A percentile compares a stretch with the other conserved stretches of the same genome.
Evolutionary conservation across 1,140 invertebrate genomes (phyloP).

Genomic region (Melipona quadrifasciata): DNA sequence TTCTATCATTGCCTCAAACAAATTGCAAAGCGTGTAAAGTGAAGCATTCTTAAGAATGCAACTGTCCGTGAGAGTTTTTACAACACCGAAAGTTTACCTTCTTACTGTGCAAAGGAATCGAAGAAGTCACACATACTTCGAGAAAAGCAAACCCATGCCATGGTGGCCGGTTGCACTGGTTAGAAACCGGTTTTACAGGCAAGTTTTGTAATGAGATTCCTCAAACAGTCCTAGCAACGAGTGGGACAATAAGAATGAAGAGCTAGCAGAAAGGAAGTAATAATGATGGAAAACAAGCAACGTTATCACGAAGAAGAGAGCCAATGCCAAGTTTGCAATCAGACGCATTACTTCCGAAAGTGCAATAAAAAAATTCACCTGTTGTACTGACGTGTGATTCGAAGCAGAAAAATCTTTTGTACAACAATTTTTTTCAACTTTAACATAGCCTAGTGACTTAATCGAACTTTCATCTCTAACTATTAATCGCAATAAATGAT

Average conservation of each 20-base stretch:
- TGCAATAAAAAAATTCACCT: not conserved
- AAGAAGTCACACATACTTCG: conserved; percentile 32
- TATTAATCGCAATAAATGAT: not conserved
- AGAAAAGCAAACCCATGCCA: conserved; percentile 38
- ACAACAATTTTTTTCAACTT: not conserved
- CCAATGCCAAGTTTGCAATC: conserved; percentile 9
- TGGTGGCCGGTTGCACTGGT: conserved; percentile 60
- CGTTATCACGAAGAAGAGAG: conserved; percentile 59
- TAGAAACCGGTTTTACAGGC: conserved; percentile 70
- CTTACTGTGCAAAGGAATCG: conserved; percentile 15
- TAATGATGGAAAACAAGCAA: conserved; percentile 28
- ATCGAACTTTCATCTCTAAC: not conserved
- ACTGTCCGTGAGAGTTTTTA: not conserved
- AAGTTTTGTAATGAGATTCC: conserved; percentile 73
- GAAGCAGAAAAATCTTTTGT: not conserved
- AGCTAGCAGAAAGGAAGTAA: conserved; percentile 18
- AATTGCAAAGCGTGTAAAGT: not conserved
- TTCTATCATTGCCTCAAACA: not conserved
- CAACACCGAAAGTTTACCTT: conserved; percentile 25
- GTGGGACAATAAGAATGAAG: conserved; percentile 7
- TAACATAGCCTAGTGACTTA: not conserved
- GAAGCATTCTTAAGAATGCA: not conserved
- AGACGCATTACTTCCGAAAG: not conserved
- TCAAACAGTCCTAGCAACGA: conserved; percentile 58
- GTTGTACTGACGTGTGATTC: not conserved